Evolutionary conservation across 2,888 invertebrate genomes (phyloP), one percentile per base, ranked within the genome.

Genomic region (Tubulanus polymorphus): DNA sequence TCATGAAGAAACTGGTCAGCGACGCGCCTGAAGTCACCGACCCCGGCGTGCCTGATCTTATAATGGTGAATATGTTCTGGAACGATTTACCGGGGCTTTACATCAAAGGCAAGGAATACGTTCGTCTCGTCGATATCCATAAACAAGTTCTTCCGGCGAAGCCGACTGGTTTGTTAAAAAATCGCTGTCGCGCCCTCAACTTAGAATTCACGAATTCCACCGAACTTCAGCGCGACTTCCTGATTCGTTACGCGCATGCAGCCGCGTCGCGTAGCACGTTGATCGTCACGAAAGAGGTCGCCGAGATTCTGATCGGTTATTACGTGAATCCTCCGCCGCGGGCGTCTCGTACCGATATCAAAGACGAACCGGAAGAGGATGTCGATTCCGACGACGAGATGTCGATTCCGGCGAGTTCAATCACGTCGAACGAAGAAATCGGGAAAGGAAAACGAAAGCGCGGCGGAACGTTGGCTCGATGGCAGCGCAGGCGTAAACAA

Each of bases 221-320:
- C n/a, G 78, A 78, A 57, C 72, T 78, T 67, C 75, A 78, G 67
- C 62, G 78, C n/a, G 76, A 78, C 61, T 76, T 78, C 53, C 68
- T 78, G 6, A 72, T 77, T 25, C 71, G 76, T 47, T 78, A 78
- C 65, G 76, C 76, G 29, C 71, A 70, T 51, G 78, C 76, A 3
- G 71, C 74, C 54, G 75, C 74, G 61, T 78, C 78, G 8, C 75
- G 75, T 62, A 74, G 73, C 61, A 73, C 72, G 0, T 63, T 78
- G 47, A 72, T 77, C 35, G 67, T 76, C n/a, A 64, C 71, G 2
- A 74, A 76, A 60, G 70, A 71, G 29, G 64, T 67, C 54, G 78
- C 78, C 2, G 67, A 72, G 54, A 59, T 63, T 18, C 65, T 78
- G 57, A 74, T 78, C 37, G 73, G 72, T 30, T 78, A 75, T 64